phyloP scores from a whole-genome alignment of 2,113 vertebrate species.

The Perca schrenkii region DNA sequence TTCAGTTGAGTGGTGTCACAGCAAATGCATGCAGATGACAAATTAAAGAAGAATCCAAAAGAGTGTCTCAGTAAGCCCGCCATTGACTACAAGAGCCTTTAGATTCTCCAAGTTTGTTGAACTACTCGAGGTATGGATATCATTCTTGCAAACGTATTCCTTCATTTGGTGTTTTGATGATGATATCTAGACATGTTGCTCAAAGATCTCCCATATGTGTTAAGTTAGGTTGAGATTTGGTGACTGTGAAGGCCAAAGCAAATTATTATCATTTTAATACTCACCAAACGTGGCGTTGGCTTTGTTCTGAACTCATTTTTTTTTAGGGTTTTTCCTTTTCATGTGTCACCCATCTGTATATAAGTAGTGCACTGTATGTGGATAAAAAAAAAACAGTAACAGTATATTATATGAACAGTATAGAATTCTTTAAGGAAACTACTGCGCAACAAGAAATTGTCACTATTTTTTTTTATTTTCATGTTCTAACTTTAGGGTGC shows the following conservation, averaged over 20 bases:
- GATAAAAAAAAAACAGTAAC: background rate
- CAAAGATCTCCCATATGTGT: background rate
- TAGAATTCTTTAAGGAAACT: background rate
- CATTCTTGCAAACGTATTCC: background rate
- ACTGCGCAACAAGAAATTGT: background rate
- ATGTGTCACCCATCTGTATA: background rate
- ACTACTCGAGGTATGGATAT: background rate
- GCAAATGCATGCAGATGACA: background rate
- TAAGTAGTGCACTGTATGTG: background rate
- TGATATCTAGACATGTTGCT: background rate
- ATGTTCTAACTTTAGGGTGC: background rate
- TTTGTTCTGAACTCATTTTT: background rate
- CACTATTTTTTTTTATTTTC: background rate
- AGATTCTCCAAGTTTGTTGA: background rate
- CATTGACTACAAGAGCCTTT: background rate
- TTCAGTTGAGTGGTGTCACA: background rate
- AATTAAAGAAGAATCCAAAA: background rate
- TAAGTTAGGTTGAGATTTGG: background rate
- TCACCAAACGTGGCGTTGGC: background rate
- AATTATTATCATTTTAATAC: conserved; percentile 8
- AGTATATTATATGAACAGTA: background rate
- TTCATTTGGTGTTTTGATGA: background rate
- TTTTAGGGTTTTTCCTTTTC: background rate
- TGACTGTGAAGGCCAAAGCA: background rate
- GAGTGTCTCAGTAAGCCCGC: background rate